Evolutionary conservation across 35 echinoderm and acorn worm species (phyloP), one percentile per base, ranked within the genome.

Genomic region (Ophioderma brevispina): DNA sequence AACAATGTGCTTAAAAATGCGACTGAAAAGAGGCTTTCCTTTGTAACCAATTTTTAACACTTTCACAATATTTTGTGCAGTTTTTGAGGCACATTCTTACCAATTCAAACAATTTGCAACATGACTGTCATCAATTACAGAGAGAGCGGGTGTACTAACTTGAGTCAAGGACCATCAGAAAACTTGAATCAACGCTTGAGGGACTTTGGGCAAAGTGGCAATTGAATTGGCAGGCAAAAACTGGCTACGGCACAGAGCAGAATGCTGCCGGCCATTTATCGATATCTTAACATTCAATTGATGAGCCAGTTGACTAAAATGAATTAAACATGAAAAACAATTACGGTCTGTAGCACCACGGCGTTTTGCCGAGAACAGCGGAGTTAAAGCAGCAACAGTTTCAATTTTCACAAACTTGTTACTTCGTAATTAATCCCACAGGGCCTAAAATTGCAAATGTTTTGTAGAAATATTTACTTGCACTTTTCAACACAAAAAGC

Each of bases 281-380:
- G 59, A 70, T 70, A 70, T 70, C 59, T 70, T 70, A 70, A 70
- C 59, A 70, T 70, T 70, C 59, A 70, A 30, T 30, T 70, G 59
- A 70, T 70, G 59, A 70, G 59, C 10, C 28, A 70, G 59, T 70
- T 25, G 59, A 70, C 59, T 70, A 25, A 18, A 70, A 70, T 70
- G 59, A 70, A 70, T 70, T 70, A 70, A 70, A 70, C 59, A 70
- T 70, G 59, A 70, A 70, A 70, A 70, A 18, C 59, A 70, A 70
- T 70, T 70, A 30, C 15, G 3, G 1, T 30, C 4, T 18, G 15
- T 70, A 70, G 59, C 28, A 30, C 59, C 28, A 70, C 23, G 15
- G 59, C 6, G 28, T 30, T 70, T 30, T 2, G n/a, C 23, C 10
- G 59, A 30, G 21, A 25, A 30, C 59, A 70, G 28, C 10, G 3